phyloP scores from a whole-genome alignment of 2,797 vertebrate genomes.

The Manis javanica region DNA sequence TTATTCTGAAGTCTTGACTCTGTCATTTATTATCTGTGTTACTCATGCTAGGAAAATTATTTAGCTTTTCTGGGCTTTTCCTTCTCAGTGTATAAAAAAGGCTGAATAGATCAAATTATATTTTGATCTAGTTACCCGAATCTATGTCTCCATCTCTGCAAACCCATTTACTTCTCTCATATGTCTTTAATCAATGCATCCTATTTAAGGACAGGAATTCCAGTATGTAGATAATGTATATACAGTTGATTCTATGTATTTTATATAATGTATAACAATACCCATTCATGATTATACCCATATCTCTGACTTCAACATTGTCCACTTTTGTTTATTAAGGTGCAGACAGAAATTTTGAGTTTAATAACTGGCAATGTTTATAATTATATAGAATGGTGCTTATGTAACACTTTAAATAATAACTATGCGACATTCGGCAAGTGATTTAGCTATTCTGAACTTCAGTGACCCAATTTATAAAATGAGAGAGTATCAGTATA shows the following conservation, averaged over 20 bases:
- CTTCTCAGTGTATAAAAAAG: not conserved
- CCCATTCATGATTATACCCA: not conserved
- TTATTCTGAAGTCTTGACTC: not conserved
- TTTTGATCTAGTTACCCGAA: not conserved
- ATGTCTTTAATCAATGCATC: not conserved
- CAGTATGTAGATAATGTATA: not conserved
- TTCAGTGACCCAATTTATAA: not conserved
- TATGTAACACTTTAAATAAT: not conserved
- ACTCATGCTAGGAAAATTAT: not conserved
- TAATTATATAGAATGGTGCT: not conserved
- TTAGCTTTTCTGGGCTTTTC: not conserved
- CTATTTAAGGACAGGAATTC: not conserved
- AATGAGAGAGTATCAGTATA: not conserved
- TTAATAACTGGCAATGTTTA: not conserved
- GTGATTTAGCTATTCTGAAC: not conserved
- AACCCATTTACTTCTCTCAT: not conserved
- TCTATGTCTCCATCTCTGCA: not conserved
- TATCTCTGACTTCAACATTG: not conserved
- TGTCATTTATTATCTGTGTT: not conserved
- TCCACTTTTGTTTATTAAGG: not conserved
- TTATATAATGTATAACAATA: not conserved
- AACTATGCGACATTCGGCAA: not conserved
- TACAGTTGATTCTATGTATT: not conserved
- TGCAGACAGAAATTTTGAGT: not conserved
- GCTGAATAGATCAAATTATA: not conserved